phyloP scores from a whole-genome alignment of 2,113 vertebrate species.

The Siphamia tubifer region DNA sequence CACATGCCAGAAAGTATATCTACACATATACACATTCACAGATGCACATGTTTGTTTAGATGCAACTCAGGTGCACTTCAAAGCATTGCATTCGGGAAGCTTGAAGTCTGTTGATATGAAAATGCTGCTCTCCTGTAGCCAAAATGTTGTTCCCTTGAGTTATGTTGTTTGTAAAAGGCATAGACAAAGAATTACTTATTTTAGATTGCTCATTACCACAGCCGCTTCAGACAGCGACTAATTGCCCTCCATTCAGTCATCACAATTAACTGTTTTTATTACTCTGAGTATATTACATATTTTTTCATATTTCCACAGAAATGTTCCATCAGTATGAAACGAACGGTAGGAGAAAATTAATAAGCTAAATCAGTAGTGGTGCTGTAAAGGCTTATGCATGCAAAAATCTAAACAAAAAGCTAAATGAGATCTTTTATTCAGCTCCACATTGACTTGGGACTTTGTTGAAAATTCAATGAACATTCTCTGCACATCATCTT shows the following conservation, averaged over 20 bases:
- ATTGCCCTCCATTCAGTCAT: constrained; percentile 64
- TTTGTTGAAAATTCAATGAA: constrained; percentile 50
- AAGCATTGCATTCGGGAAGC: background rate
- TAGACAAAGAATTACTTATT: constrained; percentile 61
- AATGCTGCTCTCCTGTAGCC: constrained; percentile 17
- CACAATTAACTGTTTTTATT: constrained; percentile 65
- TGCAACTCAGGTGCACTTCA: constrained; percentile 13
- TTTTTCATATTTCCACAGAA: constrained; percentile 54
- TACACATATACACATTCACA: background rate
- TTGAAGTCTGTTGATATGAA: constrained; percentile 28
- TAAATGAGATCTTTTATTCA: constrained; percentile 66
- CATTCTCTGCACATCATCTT: constrained; percentile 32
- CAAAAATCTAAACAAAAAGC: constrained; percentile 60
- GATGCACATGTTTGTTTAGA: background rate
- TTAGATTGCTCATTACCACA: constrained; percentile 56
- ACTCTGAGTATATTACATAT: constrained; percentile 56
- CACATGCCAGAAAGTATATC: background rate
- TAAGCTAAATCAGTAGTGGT: constrained; percentile 53
- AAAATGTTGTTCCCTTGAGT: constrained; percentile 29
- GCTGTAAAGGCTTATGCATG: constrained; percentile 41
- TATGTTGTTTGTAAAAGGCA: constrained; percentile 38
- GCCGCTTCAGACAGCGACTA: constrained; percentile 47
- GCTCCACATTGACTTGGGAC: constrained; percentile 35
- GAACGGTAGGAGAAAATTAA: constrained; percentile 39
- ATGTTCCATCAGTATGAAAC: constrained; percentile 58